Evolutionary conservation across 1,140 invertebrate species (phyloP), one percentile per base, ranked within the genome.

Genomic region (Eufriesea mexicana): DNA sequence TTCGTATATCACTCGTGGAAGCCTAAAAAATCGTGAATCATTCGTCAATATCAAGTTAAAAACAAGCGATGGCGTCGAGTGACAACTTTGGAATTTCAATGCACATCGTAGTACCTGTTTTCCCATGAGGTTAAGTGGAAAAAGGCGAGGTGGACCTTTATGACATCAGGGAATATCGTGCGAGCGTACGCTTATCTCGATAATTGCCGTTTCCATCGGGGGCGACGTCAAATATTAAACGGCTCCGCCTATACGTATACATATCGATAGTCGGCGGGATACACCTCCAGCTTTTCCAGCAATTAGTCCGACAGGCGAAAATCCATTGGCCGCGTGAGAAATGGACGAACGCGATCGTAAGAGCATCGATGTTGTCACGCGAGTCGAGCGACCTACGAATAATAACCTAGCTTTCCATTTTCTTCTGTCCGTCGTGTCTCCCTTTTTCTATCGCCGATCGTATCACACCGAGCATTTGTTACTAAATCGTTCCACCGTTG

Each of bases 121-220:
- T 84, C 84, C 73, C 79, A 72, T 23, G 72, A 81, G 81, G 62
- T 78, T 74, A 79, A 76, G 85, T 78, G 59, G 67, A 85, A 89
- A 89, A 90, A 82, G 74, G 70, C 79, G 79, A 88, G 71, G 70
- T 85, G 83, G 67, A 78, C 70, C 86, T 89, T 90, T 88, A 86
- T 89, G 84, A 84, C 85, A 83, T 85, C 82, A 68, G 74, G 85
- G 82, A 87, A 89, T 88, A 88, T 84, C 80, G 87, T 81, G 88
- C 86, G 57, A 81, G 86, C 68, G 78, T 61, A 45, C 85, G 86
- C 85, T 91, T 91, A 92, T 92, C 91, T 90, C 84, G 85, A 91
- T 92, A 92, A 92, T 92, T 91, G 87, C 90, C 90, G 84, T 91
- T 91, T 91, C 89, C 85, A 92, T 91, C 87, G 84, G 79, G 79